Evolutionary conservation across 2,888 invertebrate species (phyloP).

Genomic region (Euclidia mi): DNA sequence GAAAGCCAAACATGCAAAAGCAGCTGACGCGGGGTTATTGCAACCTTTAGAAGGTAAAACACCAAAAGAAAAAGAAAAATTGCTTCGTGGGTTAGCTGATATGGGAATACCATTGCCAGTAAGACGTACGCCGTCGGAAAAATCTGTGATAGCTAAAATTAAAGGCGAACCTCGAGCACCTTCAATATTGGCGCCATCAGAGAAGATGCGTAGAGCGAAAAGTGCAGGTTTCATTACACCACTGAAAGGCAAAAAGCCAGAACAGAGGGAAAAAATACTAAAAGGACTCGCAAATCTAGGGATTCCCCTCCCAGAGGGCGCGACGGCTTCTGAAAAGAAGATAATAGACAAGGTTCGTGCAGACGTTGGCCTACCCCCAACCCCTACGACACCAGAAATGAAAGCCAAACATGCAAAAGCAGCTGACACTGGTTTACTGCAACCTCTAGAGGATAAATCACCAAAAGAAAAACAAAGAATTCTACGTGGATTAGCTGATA

Average conservation of each 20-base stretch:
- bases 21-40: too few relatives aligned
- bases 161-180: too few relatives aligned
- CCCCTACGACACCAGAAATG: conserved; percentile 21
- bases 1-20: too few relatives aligned
- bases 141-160: too few relatives aligned
- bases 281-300: conserved; percentile 42
- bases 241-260: conserved; percentile 49
- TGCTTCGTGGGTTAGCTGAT: too few relatives aligned
- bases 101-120: too few relatives aligned
- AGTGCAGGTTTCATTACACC: conserved; percentile 53
- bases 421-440: conserved; percentile 15
- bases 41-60: too few relatives aligned
- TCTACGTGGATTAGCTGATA: conserved; percentile 1
- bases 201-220: too few relatives aligned
- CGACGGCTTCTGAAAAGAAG: conserved; percentile 50
- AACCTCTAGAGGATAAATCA: conserved; percentile 27
- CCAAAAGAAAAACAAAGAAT: conserved; percentile 33
- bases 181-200: too few relatives aligned
- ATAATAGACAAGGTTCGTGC: conserved; percentile 17
- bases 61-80: too few relatives aligned
- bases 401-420: conserved; percentile 32
- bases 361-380: conserved; percentile 23
- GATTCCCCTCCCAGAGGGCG: conserved; percentile 55
- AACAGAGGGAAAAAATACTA: conserved; percentile 51
- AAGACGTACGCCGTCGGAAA: too few relatives aligned